Base-by-base conservation (phyloP, 2,113 vertebrate species). In the Colossoma macropomum region DNA sequence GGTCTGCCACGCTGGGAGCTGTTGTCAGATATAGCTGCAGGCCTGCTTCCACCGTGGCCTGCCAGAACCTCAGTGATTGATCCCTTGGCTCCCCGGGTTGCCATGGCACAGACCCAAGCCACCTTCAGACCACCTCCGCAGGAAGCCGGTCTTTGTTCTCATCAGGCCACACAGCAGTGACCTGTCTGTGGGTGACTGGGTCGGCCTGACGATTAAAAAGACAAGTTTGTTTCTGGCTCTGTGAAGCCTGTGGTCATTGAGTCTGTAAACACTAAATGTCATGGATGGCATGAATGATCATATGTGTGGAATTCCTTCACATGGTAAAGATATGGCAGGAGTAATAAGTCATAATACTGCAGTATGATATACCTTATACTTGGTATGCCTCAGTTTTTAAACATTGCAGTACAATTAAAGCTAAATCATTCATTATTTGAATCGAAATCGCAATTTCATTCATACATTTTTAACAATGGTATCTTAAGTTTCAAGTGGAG, bases 161-260 rank as follows among this genome's bases (percentile, higher is more conserved):
- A 84, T 82, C 88, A 88, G 75, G 78, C 73, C 82, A n/a, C 84
- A 88, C 80, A 91, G 88, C 86, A 90, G 89, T 90, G 88, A 85
- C 82, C 86, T 90, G 89, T 91, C 89, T 77, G 76, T 73, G 81
- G 27, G 86, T 91, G 89, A 92, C 85, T 89, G 89, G 93, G 88
- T 85, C 89, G 76, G 68, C 75, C 34, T 27, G 30, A 66, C 16
- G 16, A 48, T 45, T 4, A 41, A 48, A 60, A 25, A 62, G 0
- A 10, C 34, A 21, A 69, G 66, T 69, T 34, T 28, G 9, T 34
- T 56, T 75, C 38, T 38, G 27, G 63, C 28, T 17, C 28, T 69
- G 63, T 6, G 7, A 9, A n/a, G 59, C 16, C 21, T 45, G 32
- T 45, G 17, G 28, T 30, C 19, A 4, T n/a, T 5, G 45, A 21